Percentiles rank a stretch among this genome's conserved stretches.
Evolutionary conservation across 1,140 invertebrate genomes (phyloP).

Genomic region (Chelonus insularis): DNA sequence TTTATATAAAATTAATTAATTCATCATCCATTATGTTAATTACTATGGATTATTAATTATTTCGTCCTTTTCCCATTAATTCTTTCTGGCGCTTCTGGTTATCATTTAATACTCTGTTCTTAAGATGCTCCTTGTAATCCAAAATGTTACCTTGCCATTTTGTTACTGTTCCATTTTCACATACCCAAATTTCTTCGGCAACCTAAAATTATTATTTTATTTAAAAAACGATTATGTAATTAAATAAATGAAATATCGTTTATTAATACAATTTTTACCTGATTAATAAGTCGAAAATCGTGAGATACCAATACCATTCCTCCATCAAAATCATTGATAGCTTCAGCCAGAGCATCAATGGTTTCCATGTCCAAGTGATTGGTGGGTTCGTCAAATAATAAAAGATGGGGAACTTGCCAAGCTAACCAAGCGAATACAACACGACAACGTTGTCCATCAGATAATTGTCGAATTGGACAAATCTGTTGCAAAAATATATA

Average conservation of each 20-base stretch:
- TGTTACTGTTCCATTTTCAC: conserved; percentile 93
- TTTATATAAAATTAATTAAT: conserved; percentile 17
- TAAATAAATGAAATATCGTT: no score
- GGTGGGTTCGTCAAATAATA: conserved; percentile 96
- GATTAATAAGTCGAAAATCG: conserved; percentile 97
- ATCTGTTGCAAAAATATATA: conserved; percentile 64
- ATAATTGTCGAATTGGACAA: conserved; percentile 95
- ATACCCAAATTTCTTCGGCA: conserved; percentile 99
- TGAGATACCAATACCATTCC: conserved; percentile 97
- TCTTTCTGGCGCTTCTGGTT: conserved; percentile 60
- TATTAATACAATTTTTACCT: conserved; percentile 68
- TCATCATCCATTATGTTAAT: conserved; percentile 48
- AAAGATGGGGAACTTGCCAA: conserved; percentile 91
- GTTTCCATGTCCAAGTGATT: conserved; percentile 99
- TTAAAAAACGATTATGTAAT: no score
- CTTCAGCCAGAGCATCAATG: conserved; percentile 96
- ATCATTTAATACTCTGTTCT: conserved; percentile 77
- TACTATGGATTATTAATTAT: no score
- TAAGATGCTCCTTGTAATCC: conserved; percentile 94
- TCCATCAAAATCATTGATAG: conserved; percentile 96
- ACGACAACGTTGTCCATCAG: conserved; percentile 97
- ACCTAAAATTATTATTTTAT: conserved; percentile 68
- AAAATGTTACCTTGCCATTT: conserved; percentile 97
- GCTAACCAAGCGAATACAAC: conserved; percentile 98
- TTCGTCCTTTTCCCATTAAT: conserved; percentile 22